phyloP scores from a whole-genome alignment of 2,797 vertebrate species.

The Pteropus rufus region DNA sequence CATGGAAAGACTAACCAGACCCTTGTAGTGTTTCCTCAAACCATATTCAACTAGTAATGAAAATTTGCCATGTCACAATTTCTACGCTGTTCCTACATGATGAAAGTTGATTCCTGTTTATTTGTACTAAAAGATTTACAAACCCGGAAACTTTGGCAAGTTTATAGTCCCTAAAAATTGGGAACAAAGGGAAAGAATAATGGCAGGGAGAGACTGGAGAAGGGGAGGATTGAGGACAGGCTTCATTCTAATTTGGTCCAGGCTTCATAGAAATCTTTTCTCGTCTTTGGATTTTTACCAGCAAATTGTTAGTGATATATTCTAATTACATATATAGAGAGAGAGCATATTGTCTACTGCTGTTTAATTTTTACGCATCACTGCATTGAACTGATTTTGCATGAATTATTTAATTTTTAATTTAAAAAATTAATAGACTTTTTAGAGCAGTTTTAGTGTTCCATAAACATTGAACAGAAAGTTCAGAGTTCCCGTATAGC shows the following conservation, averaged over 20 bases:
- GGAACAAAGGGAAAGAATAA: background rate
- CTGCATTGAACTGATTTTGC: background rate
- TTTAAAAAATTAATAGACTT: background rate
- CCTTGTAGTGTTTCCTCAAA: background rate
- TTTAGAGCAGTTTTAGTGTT: background rate
- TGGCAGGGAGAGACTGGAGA: no score
- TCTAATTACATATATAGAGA: accelerated
- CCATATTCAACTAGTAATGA: no score
- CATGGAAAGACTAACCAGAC: accelerated
- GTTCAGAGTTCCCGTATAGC: accelerated
- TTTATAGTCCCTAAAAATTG: accelerated
- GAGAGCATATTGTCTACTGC: background rate
- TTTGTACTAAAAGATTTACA: background rate
- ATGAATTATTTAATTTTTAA: background rate
- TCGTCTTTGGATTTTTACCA: background rate
- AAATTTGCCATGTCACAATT: background rate
- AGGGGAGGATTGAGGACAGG: accelerated
- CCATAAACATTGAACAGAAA: background rate
- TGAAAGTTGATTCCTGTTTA: background rate
- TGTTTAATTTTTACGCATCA: background rate
- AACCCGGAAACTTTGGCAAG: background rate
- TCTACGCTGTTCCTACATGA: accelerated
- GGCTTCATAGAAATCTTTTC: background rate
- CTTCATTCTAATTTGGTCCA: no score
- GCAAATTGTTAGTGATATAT: background rate